Conservation (phyloP, 2,797 vertebrate species). For the Sitta carolinensis region DNA sequence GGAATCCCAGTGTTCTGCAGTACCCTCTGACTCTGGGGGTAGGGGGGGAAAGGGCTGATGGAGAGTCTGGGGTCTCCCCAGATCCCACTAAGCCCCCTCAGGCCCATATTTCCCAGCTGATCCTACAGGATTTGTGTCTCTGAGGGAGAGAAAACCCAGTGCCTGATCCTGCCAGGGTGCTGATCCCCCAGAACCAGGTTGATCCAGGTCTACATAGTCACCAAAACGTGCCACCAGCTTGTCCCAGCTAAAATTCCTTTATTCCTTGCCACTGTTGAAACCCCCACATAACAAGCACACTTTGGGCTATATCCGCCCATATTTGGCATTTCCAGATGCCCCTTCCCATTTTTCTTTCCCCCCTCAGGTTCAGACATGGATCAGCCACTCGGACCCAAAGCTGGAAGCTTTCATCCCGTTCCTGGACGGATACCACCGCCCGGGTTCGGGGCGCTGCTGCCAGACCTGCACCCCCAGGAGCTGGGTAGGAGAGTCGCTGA, state of each 20-base stretch:
- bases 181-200: not conserved
- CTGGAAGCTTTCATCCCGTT: conserved; percentile 78
- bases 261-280: not conserved
- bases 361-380: conserved; percentile 39
- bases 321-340: no score
- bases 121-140: not conserved
- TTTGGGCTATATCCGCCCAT: not conserved
- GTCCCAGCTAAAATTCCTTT: not conserved
- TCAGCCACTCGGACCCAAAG: conserved; percentile 37
- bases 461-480: conserved; percentile 89
- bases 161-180: fast-evolving
- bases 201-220: no score
- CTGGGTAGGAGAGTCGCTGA: conserved; percentile 77
- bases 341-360: not conserved
- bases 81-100: not conserved
- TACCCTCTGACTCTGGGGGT: not conserved
- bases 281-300: fast-evolving
- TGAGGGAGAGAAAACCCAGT: not conserved
- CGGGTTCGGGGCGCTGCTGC: conserved; percentile 83
- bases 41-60: not conserved
- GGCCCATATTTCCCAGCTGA: fast-evolving
- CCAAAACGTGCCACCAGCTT: not conserved
- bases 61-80: not conserved
- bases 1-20: not conserved
- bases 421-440: conserved; percentile 80